Evolutionary conservation across 2,113 vertebrate species (phyloP).

Genomic region (Puffinus mauretanicus): DNA sequence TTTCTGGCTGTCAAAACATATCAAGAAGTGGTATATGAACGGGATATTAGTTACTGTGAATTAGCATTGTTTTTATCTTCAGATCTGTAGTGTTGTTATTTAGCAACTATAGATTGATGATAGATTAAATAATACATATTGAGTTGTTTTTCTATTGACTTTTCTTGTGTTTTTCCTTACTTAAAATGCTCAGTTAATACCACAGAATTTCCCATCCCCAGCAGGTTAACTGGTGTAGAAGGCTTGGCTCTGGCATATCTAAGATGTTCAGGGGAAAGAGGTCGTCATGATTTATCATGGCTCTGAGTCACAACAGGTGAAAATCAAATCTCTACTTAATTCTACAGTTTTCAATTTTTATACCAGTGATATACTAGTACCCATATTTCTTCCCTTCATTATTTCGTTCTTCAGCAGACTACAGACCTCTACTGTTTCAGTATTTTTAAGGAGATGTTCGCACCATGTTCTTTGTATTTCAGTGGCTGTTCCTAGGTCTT

Average conservation of each 20-base stretch:
- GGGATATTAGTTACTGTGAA: not conserved
- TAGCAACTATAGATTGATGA: not conserved
- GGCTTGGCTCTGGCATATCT: not conserved
- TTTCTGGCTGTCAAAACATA: constrained; percentile 17
- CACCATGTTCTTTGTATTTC: not conserved
- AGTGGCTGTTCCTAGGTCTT: not conserved
- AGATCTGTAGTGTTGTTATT: not conserved
- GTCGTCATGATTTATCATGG: not conserved
- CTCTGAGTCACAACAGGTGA: not conserved
- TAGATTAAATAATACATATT: not conserved
- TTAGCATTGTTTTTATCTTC: not conserved
- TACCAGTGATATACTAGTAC: not conserved
- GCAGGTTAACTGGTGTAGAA: not conserved
- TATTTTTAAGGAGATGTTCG: not conserved
- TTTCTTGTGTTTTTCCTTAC: not conserved
- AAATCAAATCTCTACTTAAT: not conserved
- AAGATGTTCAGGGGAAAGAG: not conserved
- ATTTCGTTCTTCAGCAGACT: not conserved
- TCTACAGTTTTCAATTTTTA: not conserved
- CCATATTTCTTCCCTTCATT: not conserved
- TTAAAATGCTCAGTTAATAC: not conserved
- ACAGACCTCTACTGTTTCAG: not conserved
- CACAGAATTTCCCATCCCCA: not conserved
- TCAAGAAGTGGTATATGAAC: not conserved
- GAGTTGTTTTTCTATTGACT: not conserved